A percentile compares a stretch with the other conserved stretches of the same genome.
Conservation (phyloP, 1,140 invertebrate species). For the Nilaparvata lugens region DNA sequence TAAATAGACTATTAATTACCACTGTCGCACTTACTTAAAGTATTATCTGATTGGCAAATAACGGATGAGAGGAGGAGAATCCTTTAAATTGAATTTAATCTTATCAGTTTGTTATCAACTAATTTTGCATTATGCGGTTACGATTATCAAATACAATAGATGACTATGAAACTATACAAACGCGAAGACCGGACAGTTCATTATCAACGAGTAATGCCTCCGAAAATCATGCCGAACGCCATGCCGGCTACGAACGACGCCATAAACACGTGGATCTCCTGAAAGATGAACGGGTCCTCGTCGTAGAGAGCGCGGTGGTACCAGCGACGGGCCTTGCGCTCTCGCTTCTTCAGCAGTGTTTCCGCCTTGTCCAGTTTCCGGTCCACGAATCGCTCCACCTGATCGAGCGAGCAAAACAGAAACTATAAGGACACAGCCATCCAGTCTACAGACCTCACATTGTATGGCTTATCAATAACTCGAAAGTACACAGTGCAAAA, state of each 20-base stretch:
- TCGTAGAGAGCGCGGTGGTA: slow-evolving; percentile 49
- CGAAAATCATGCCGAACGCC: slow-evolving; percentile 47
- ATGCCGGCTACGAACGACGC: slow-evolving; percentile 62
- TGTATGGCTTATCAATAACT: too few relatives aligned
- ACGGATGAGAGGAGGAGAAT: too few relatives aligned
- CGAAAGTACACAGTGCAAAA: too few relatives aligned
- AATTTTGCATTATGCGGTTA: too few relatives aligned
- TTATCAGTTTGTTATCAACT: too few relatives aligned
- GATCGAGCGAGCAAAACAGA: slow-evolving; percentile 31
- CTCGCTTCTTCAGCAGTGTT: slow-evolving; percentile 53
- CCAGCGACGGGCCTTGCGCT: slow-evolving; percentile 57
- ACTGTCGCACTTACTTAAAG: too few relatives aligned
- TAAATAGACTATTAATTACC: too few relatives aligned
- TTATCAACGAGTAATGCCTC: slow-evolving; percentile 9
- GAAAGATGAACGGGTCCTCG: slow-evolving; percentile 48
- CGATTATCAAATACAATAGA: too few relatives aligned
- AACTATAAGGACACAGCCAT: background rate
- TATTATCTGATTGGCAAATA: too few relatives aligned
- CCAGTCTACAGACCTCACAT: background rate
- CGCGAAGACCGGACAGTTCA: too few relatives aligned
- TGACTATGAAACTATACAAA: too few relatives aligned
- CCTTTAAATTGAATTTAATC: too few relatives aligned
- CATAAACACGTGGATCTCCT: slow-evolving; percentile 65
- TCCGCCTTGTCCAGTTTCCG: slow-evolving; percentile 68
- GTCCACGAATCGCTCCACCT: slow-evolving; percentile 68